A percentile compares a stretch with the other conserved stretches of the same genome.
Evolutionary conservation across 2,797 vertebrate species (phyloP).

Genomic region (Smutsia gigantea): DNA sequence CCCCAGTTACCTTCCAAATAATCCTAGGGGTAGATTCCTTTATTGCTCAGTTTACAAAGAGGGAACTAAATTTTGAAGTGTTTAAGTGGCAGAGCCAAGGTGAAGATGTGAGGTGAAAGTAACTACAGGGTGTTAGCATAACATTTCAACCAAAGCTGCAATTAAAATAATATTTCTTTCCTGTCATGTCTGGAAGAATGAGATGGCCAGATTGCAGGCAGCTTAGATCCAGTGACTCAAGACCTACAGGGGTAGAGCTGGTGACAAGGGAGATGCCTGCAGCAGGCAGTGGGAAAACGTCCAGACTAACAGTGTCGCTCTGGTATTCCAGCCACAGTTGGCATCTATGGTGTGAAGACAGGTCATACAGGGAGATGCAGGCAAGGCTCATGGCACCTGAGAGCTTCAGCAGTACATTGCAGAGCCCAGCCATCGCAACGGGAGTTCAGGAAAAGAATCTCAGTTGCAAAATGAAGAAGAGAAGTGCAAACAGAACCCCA

Average conservation of each 20-base stretch:
- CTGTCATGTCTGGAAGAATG: not conserved
- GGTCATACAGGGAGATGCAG: not conserved
- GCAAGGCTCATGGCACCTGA: not conserved
- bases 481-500: not conserved
- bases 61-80: not conserved
- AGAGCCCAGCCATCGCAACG: not conserved
- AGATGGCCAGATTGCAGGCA: constrained; percentile 16
- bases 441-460: not conserved
- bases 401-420: not conserved
- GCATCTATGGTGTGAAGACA: not conserved
- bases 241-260: not conserved
- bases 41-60: constrained; percentile 1
- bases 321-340: not conserved
- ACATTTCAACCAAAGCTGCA: not conserved
- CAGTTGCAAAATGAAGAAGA: not conserved
- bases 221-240: not conserved
- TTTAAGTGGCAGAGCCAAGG: not conserved
- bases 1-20: not conserved
- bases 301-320: not conserved
- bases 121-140: not conserved
- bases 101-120: not conserved
- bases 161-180: not conserved
- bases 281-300: not conserved
- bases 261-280: not conserved
- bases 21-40: not conserved